Evolutionary conservation across 2,888 invertebrate species (phyloP).

Genomic region (Latrodectus hesperus): DNA sequence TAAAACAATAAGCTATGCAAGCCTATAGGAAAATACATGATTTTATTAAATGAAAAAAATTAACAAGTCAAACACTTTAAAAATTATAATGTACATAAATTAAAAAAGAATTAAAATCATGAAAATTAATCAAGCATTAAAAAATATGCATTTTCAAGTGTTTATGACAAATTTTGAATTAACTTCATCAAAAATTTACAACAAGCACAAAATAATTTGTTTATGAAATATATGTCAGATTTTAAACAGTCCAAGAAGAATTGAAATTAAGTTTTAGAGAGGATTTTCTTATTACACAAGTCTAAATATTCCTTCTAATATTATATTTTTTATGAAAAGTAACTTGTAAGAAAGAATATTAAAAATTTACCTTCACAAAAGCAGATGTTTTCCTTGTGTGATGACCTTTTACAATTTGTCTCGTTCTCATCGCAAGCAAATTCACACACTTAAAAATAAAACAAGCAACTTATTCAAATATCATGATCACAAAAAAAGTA

Average conservation of each 20-base stretch:
- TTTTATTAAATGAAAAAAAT: too few relatives aligned
- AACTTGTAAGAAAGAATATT: not conserved
- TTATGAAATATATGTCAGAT: too few relatives aligned
- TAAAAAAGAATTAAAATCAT: conserved; percentile 3
- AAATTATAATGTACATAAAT: not conserved
- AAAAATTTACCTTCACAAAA: conserved; percentile 81
- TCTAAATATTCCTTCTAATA: too few relatives aligned
- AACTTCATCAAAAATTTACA: too few relatives aligned
- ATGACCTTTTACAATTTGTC: conserved; percentile 82
- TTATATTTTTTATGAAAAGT: not conserved
- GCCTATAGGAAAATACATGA: conserved; percentile 77
- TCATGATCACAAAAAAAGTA: not conserved
- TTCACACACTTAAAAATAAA: conserved; percentile 83
- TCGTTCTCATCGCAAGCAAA: conserved; percentile 82
- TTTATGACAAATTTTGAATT: too few relatives aligned
- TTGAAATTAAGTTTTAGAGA: too few relatives aligned
- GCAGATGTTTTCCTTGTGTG: conserved; percentile 87
- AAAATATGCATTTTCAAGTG: too few relatives aligned
- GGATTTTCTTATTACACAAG: too few relatives aligned
- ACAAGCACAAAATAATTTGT: too few relatives aligned
- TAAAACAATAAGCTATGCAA: conserved; percentile 95
- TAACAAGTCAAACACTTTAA: too few relatives aligned
- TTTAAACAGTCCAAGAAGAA: too few relatives aligned
- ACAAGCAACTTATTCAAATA: not conserved
- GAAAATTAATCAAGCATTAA: not conserved